These are phyloP conservation scores for Ramphastos sulfuratus DNA, from an alignment of 2,113 vertebrate species.

Conservation along the genomic window DNA sequence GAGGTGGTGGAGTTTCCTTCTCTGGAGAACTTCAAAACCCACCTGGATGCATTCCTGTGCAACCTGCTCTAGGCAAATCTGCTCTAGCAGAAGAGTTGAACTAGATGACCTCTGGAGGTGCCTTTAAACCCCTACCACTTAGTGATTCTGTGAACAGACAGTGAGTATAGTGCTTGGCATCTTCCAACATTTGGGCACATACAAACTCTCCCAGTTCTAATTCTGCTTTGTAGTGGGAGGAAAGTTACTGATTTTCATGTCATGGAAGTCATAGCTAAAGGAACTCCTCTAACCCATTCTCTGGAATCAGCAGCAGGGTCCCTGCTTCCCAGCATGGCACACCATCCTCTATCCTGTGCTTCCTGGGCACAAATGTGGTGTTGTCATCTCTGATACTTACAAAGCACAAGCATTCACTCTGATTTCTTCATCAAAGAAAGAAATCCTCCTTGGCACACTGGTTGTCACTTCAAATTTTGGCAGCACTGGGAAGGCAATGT, in stretches of 20 bases:
- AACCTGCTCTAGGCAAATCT: no score
- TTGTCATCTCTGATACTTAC: slow-evolving; percentile 61
- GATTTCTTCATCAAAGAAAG: slow-evolving; percentile 70
- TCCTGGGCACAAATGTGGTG: background rate
- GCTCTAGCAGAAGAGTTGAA: no score
- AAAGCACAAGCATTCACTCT: slow-evolving; percentile 36
- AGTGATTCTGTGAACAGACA: background rate
- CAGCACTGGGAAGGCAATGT: slow-evolving; percentile 59
- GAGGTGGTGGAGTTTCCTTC: no score
- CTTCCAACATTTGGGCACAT: background rate
- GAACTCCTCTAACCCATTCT: background rate
- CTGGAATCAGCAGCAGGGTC: background rate
- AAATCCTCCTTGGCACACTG: slow-evolving; percentile 39
- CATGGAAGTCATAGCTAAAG: background rate
- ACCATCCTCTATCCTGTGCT: background rate
- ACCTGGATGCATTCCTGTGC: no score
- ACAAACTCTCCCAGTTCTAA: background rate
- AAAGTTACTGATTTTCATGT: background rate
- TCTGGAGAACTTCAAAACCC: no score
- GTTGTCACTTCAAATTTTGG: slow-evolving; percentile 69
- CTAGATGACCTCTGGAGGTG: no score
- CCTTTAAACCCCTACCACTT: no score
- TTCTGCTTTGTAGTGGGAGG: background rate
- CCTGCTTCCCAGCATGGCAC: background rate
- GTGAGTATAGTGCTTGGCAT: background rate